A percentile compares a stretch with the other conserved stretches of the same genome.
These are phyloP conservation scores for Scaptomyza flava DNA, from an alignment of 2,888 invertebrate genomes.

Conservation along the genomic window DNA sequence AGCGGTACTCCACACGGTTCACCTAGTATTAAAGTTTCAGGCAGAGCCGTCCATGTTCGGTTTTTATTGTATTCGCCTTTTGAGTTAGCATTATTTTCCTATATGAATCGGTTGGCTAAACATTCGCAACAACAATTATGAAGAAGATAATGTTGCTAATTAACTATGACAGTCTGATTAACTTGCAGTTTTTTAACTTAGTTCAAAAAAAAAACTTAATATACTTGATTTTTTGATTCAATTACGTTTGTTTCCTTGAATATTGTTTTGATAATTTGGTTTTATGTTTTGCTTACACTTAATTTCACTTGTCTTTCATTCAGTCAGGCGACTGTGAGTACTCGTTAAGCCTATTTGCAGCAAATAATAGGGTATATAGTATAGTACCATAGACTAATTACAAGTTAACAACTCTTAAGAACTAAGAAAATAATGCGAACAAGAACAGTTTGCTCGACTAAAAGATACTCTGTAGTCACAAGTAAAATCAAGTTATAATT, in stretches of 20 bases:
- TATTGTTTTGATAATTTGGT: constrained; percentile 1
- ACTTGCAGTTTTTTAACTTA: constrained; percentile 56
- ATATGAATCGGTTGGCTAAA: constrained; percentile 22
- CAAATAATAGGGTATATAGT: constrained; percentile 29
- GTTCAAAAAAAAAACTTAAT: constrained; percentile 18
- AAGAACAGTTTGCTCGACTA: constrained; percentile 17
- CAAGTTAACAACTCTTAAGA: constrained; percentile 17
- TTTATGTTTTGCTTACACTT: neutral
- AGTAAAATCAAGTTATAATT: neutral
- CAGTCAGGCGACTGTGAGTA: neutral
- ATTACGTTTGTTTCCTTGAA: constrained; percentile 1
- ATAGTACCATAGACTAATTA: neutral
- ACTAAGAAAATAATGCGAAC: constrained; percentile 3
- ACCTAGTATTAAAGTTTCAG: neutral
- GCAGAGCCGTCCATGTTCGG: neutral
- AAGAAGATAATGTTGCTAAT: constrained; percentile 24
- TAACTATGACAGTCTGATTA: constrained; percentile 64
- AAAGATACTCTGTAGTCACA: constrained; percentile 9
- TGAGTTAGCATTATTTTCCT: constrained; percentile 34
- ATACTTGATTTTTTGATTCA: constrained; percentile 7
- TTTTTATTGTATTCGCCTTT: neutral
- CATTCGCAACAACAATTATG: constrained; percentile 60
- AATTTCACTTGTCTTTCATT: constrained; percentile 7
- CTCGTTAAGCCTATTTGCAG: constrained; percentile 11
- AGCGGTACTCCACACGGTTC: no score